Conservation (phyloP, 2,888 invertebrate genomes). For the Chelonus formosanus region DNA sequence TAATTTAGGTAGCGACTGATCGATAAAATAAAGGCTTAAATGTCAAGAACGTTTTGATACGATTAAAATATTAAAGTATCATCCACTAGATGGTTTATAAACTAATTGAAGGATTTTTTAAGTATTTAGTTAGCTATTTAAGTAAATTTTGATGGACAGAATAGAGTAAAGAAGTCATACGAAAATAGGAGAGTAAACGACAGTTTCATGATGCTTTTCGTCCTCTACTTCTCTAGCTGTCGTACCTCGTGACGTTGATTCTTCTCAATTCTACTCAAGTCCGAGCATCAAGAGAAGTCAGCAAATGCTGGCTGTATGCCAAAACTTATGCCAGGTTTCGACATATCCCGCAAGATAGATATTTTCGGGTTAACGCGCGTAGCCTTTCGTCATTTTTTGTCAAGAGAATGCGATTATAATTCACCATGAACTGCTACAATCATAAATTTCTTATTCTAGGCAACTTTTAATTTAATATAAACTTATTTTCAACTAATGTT, state of each 20-base stretch:
- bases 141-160: not conserved
- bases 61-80: too few relatives aligned
- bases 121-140: too few relatives aligned
- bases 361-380: constrained; percentile 59
- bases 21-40: too few relatives aligned
- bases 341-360: constrained; percentile 61
- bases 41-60: too few relatives aligned
- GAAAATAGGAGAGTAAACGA: constrained; percentile 27
- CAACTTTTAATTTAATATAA: too few relatives aligned
- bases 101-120: too few relatives aligned
- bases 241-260: constrained; percentile 31
- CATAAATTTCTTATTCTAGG: not conserved
- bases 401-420: constrained; percentile 35
- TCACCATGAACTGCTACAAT: constrained; percentile 16
- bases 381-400: constrained; percentile 38
- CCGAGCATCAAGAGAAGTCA: constrained; percentile 30
- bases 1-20: too few relatives aligned
- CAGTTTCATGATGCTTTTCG: constrained; percentile 33
- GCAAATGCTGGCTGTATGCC: constrained; percentile 56
- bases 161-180: not conserved
- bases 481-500: too few relatives aligned
- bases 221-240: constrained; percentile 29
- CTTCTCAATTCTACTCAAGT: constrained; percentile 40
- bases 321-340: constrained; percentile 64
- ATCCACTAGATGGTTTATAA: too few relatives aligned